These are phyloP conservation scores for Oreochromis mossambicus DNA, from an alignment of 2,797 vertebrate species.

Conservation along the genomic window DNA sequence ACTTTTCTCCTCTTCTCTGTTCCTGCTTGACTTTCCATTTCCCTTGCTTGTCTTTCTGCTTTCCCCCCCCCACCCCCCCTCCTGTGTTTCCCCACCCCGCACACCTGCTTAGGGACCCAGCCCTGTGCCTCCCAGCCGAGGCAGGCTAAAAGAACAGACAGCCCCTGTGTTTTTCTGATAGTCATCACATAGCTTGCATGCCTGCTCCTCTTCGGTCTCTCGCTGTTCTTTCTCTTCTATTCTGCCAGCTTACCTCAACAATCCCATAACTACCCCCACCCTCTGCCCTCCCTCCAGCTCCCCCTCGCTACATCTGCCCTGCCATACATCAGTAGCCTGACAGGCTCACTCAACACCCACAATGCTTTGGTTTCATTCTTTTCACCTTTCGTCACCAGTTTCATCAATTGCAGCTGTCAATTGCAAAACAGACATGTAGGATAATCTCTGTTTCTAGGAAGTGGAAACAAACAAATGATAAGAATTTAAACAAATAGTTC, in stretches of 20 bases:
- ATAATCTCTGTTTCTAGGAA: conserved; percentile 1
- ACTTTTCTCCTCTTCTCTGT: conserved; percentile 21
- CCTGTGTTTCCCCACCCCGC: conserved; percentile 27
- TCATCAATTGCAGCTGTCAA: conserved; percentile 46
- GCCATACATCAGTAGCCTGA: conserved; percentile 66
- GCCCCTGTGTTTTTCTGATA: conserved; percentile 75
- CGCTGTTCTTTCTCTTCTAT: conserved; percentile 25
- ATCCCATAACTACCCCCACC: conserved; percentile 2
- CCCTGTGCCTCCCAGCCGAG: conserved; percentile 51
- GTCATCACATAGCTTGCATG: conserved; percentile 79
- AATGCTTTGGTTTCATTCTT: conserved; percentile 44
- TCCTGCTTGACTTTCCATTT: conserved; percentile 1
- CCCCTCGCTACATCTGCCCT: conserved; percentile 53
- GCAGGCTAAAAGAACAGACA: conserved; percentile 70
- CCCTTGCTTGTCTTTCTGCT: background rate
- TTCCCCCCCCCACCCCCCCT: background rate
- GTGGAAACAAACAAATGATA: background rate
- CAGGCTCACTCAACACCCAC: conserved; percentile 61
- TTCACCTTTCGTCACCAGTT: conserved; percentile 42
- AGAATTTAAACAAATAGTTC: background rate
- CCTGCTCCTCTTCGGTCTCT: conserved; percentile 52
- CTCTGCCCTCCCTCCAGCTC: background rate
- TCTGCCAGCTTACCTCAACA: conserved; percentile 58
- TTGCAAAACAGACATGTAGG: conserved; percentile 1
- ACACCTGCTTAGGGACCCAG: conserved; percentile 74